Evolutionary conservation across 2,797 vertebrate genomes (phyloP), one percentile per base, ranked within the genome.

Genomic region (Cyprinodon diabolis): DNA sequence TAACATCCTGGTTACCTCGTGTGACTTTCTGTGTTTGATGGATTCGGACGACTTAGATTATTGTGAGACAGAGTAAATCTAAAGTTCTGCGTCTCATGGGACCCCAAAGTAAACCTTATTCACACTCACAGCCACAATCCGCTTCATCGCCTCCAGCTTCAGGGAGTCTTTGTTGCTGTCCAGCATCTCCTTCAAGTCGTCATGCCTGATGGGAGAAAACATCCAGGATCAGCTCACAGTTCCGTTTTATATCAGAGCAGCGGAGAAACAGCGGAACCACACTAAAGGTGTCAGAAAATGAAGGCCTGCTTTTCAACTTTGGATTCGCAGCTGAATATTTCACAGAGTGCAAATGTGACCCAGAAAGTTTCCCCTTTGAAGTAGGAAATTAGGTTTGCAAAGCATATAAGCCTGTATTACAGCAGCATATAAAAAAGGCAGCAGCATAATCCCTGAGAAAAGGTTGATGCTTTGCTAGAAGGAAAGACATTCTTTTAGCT

Each of bases 101-200:
- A 77, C 68, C 76, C 71, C 72, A 75, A 15, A 66, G 70, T 63
- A 74, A 75, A 85, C 70, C 72, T 72, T 12, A 68, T 63, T 76
- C 48, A 66, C 78, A 90, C 97, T 95, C 84, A 99, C 98, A 62
- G 98, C 98, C 69, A 99, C 97, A 0, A 99, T 99, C 77, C 98
- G 95, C 90, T 99, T 99, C 98, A 99, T 99, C 57, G 98, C 98
- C 89, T 99, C 98, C 89, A 99, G 95, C 92, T 99, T 99, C 87
- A 99, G 95, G 0, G 98, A 99, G 85, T 99, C 98, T 87, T 99
- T 99, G 93, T 99, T 99, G 93, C 97, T 98, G 86, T 99, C 98
- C 66, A 99, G 88, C 98, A 99, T 99, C 91, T 99, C 98, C 89
- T 99, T 99, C 86, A 99, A 91, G 94, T 99, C 98, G 73, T 99